phyloP scores from a whole-genome alignment of 1,140 invertebrate species.

The Cyclargus thomasi region DNA sequence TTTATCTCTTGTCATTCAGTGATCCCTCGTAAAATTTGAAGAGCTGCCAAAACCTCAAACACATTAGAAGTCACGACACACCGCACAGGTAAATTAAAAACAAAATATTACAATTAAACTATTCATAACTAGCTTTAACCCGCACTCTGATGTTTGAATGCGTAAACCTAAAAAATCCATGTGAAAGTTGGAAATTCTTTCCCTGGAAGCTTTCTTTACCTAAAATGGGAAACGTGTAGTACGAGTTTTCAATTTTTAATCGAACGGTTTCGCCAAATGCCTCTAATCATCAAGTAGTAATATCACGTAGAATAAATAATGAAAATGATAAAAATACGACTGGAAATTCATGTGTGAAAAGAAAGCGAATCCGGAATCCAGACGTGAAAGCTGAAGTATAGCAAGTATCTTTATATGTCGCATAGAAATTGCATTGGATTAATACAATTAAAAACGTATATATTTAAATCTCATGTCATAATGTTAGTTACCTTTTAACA shows the following conservation, averaged over 20 bases:
- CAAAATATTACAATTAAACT: background rate
- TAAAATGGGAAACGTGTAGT: no score
- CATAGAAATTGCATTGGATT: background rate
- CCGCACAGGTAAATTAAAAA: background rate
- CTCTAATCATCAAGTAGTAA: no score
- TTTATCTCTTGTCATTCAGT: conserved; percentile 9
- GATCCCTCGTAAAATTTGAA: conserved; percentile 3
- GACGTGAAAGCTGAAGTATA: background rate
- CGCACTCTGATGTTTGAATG: no score
- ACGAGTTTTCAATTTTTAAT: no score
- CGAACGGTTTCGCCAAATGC: no score
- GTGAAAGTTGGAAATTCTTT: no score
- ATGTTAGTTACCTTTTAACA: no score
- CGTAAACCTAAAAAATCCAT: no score
- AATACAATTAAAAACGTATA: background rate
- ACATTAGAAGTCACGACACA: background rate
- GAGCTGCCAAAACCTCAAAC: conserved; percentile 6
- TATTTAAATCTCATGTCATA: no score
- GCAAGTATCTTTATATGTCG: background rate
- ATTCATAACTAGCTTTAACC: background rate
- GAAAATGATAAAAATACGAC: background rate
- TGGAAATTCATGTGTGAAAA: background rate
- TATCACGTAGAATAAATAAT: background rate
- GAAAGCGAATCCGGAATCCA: background rate
- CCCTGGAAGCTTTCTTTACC: no score